Conservation (phyloP, 2,888 invertebrate species). For the Tenthredo distinguenda region DNA sequence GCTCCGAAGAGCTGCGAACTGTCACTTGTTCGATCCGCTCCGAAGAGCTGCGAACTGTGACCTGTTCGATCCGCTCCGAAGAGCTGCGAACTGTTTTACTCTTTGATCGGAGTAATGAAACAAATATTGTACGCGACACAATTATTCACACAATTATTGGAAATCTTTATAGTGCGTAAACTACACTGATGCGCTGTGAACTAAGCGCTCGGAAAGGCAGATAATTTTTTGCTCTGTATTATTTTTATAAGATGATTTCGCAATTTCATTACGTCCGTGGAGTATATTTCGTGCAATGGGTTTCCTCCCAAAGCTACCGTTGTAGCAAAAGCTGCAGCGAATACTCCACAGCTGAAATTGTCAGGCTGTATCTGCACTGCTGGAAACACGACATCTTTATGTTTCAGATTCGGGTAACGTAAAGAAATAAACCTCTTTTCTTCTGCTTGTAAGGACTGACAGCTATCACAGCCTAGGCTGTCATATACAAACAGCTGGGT, state of each 20-base stretch:
- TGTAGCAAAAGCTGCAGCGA: slow-evolving; percentile 33
- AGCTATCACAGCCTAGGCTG: not conserved
- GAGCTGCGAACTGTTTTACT: too few species aligned
- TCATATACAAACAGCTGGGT: slow-evolving; percentile 1
- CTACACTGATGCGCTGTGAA: not conserved
- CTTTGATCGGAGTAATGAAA: not conserved
- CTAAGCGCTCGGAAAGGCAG: not conserved
- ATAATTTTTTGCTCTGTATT: not conserved
- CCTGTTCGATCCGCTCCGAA: too few species aligned
- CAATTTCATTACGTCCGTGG: not conserved
- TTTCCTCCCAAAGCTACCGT: slow-evolving; percentile 8
- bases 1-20: too few species aligned
- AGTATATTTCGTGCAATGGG: not conserved
- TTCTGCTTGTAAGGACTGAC: not conserved
- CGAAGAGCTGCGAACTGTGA: too few species aligned
- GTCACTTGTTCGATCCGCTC: too few species aligned
- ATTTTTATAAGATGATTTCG: not conserved
- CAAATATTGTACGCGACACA: too few species aligned
- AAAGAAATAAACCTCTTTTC: slow-evolving; percentile 18
- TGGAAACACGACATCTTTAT: not conserved
- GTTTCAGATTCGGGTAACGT: not conserved
- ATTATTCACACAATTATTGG: not conserved
- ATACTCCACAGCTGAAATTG: slow-evolving; percentile 16
- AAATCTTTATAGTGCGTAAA: not conserved
- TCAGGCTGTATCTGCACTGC: not conserved